Conservation (phyloP, 2,888 invertebrate species). For the Acholoe squamosa region DNA sequence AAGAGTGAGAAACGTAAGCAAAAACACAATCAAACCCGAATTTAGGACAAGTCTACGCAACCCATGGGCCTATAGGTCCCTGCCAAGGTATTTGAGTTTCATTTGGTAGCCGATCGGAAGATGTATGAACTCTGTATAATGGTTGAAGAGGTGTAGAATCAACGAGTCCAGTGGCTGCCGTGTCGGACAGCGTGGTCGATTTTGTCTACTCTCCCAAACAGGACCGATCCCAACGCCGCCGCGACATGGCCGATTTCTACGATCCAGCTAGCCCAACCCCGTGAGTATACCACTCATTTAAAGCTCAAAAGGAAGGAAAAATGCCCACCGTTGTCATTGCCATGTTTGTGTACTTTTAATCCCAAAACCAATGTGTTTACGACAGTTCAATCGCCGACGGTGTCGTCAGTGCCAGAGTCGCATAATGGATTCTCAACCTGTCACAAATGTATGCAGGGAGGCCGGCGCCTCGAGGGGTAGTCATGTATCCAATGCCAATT, state of each 20-base stretch:
- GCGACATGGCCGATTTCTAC: constrained; percentile 54
- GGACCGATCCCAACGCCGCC: neutral
- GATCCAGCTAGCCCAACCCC: constrained; percentile 36
- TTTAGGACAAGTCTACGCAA: neutral
- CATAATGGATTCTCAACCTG: neutral
- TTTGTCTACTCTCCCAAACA: neutral
- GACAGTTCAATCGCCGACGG: neutral
- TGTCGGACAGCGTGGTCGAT: constrained; percentile 30
- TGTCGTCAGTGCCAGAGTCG: neutral
- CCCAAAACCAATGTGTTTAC: neutral
- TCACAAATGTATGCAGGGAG: constrained; percentile 31
- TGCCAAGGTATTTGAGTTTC: neutral
- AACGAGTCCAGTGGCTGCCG: neutral
- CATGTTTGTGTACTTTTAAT: neutral
- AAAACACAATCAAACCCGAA: neutral
- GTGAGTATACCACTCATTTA: constrained; percentile 23
- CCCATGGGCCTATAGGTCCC: neutral
- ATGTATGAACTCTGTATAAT: neutral
- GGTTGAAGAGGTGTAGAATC: neutral
- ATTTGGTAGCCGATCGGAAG: neutral
- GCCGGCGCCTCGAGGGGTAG: neutral
- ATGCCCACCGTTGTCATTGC: neutral
- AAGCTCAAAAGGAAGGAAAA: neutral
- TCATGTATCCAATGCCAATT: neutral
- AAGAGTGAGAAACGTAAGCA: neutral